Conservation (phyloP, 2,797 vertebrate genomes). For the Craterocephalus amniculus region DNA sequence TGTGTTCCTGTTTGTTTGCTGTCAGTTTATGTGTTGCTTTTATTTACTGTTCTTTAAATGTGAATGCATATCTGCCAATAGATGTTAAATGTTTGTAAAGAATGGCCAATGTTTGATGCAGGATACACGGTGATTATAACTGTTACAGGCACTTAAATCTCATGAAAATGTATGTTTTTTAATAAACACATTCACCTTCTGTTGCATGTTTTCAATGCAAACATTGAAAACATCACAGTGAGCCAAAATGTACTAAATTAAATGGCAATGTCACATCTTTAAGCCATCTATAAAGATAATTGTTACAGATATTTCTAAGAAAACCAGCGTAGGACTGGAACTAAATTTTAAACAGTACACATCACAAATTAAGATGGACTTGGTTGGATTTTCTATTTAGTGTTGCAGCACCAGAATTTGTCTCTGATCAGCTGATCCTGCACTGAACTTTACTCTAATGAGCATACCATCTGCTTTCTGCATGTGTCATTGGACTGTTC, state of each 20-base stretch:
- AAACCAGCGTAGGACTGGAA: conserved; percentile 16
- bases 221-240: conserved; percentile 38
- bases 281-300: background rate
- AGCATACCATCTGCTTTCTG: conserved; percentile 98
- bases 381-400: conserved; percentile 34
- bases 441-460: conserved; percentile 92
- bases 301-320: background rate
- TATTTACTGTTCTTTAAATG: conserved; percentile 91
- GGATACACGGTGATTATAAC: conserved; percentile 83
- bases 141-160: background rate
- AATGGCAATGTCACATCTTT: background rate
- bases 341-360: conserved; percentile 30
- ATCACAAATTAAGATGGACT: conserved; percentile 13
- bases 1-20: conserved; percentile 86
- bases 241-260: background rate
- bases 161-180: background rate
- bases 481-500: conserved; percentile 99
- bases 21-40: conserved; percentile 87
- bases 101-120: conserved; percentile 93
- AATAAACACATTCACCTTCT: background rate
- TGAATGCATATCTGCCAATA: conserved; percentile 92
- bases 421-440: conserved; percentile 87
- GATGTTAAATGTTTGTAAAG: conserved; percentile 96
- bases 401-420: conserved; percentile 30
- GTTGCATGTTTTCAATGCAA: conserved; percentile 34